phyloP scores from a whole-genome alignment of 1,140 invertebrate genomes.

The Parasteatoda tepidariorum region DNA sequence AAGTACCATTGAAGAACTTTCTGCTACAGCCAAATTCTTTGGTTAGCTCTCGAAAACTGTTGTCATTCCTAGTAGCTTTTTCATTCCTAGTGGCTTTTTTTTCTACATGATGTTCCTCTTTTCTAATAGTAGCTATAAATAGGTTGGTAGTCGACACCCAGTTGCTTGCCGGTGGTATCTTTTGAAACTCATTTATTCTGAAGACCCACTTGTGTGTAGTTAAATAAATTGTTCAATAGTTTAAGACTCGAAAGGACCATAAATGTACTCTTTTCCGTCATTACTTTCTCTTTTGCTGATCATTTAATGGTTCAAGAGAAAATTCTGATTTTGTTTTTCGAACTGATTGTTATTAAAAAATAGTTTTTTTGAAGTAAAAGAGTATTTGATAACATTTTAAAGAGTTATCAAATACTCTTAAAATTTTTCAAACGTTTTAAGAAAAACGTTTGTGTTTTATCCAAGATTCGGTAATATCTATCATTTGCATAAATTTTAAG shows the following conservation, averaged over 20 bases:
- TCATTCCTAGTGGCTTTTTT: constrained; percentile 7
- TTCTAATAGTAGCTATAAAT: constrained; percentile 30
- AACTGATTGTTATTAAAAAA: too few species aligned
- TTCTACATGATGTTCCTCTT: neutral
- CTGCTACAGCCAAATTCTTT: constrained; percentile 21
- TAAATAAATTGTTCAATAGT: neutral
- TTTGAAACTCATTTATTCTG: neutral
- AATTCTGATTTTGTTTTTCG: too few species aligned
- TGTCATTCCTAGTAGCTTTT: constrained; percentile 26
- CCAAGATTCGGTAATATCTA: too few species aligned
- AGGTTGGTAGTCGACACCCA: neutral
- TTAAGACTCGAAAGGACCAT: neutral
- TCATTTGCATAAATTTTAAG: too few species aligned
- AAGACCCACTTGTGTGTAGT: neutral
- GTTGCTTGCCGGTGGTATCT: neutral
- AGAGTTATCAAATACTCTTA: too few species aligned
- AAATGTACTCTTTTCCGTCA: neutral
- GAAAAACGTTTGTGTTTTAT: too few species aligned
- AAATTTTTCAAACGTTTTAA: too few species aligned
- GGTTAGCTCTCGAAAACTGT: neutral
- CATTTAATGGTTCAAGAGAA: too few species aligned
- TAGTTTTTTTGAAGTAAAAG: too few species aligned
- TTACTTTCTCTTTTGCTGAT: neutral
- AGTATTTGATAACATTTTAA: too few species aligned
- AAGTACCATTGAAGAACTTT: neutral